Conservation (phyloP, 2,797 vertebrate genomes). For the Phalanger gymnotis region DNA sequence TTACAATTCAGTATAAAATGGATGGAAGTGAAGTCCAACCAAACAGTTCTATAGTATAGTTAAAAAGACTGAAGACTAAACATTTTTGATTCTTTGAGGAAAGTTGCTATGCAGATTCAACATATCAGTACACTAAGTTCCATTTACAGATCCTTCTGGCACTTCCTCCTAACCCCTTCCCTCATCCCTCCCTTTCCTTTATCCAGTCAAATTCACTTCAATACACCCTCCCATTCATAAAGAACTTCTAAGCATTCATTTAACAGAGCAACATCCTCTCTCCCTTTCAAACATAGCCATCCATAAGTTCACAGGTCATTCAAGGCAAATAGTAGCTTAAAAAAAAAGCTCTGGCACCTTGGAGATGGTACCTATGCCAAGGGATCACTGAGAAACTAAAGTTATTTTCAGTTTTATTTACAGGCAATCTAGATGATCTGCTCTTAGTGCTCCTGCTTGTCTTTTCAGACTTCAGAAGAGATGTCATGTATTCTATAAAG, state of each 20-base stretch:
- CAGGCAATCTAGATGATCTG: conserved; percentile 24
- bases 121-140: not conserved
- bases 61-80: conserved; percentile 4
- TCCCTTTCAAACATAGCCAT: not conserved
- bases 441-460: conserved; percentile 3
- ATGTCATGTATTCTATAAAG: not conserved
- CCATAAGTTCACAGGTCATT: not conserved
- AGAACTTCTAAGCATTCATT: conserved; percentile 1
- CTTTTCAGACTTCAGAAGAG: conserved; percentile 10
- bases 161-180: conserved; percentile 32
- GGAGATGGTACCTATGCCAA: not conserved
- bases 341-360: not conserved
- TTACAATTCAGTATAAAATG: conserved; percentile 32
- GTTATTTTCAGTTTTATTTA: conserved; percentile 45
- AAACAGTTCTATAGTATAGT: not conserved
- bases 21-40: conserved; percentile 37
- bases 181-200: conserved; percentile 14
- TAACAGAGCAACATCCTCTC: not conserved
- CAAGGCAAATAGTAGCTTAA: conserved; percentile 18
- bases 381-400: not conserved
- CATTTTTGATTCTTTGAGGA: not conserved
- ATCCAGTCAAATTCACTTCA: conserved; percentile 7
- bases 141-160: not conserved
- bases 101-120: not conserved
- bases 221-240: conserved; percentile 19